These are phyloP conservation scores for Hydrotaea diabolus DNA, from an alignment of 2,888 invertebrate genomes.

Conservation along the genomic window DNA sequence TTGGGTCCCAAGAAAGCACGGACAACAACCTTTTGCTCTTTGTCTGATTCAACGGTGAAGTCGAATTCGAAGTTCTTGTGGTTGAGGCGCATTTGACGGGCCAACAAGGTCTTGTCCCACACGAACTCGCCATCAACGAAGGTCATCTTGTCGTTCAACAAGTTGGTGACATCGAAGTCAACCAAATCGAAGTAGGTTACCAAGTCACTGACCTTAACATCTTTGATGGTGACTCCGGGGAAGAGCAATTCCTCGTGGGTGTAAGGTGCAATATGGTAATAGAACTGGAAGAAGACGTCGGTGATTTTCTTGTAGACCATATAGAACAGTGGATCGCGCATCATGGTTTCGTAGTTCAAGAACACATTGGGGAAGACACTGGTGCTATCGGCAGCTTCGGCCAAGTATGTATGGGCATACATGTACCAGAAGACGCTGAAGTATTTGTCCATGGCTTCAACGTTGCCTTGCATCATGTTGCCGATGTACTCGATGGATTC, in stretches of 20 bases:
- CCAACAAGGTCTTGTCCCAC: constrained; percentile 77
- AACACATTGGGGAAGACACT: constrained; percentile 82
- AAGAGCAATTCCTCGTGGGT: constrained; percentile 83
- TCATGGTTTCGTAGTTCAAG: constrained; percentile 84
- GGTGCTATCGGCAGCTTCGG: constrained; percentile 76
- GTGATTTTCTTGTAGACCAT: constrained; percentile 84
- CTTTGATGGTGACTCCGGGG: constrained; percentile 84
- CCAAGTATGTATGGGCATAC: constrained; percentile 74
- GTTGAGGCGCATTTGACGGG: constrained; percentile 86
- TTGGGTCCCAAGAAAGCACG: constrained; percentile 87
- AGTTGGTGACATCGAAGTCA: constrained; percentile 82
- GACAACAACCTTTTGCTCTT: constrained; percentile 83
- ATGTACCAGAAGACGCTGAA: constrained; percentile 76
- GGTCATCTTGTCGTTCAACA: constrained; percentile 71
- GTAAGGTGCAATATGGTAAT: constrained; percentile 83
- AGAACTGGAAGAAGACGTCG: constrained; percentile 83
- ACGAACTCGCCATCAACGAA: constrained; percentile 77
- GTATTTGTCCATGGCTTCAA: constrained; percentile 73
- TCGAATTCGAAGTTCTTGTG: constrained; percentile 85
- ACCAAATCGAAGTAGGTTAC: constrained; percentile 86
- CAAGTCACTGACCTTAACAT: constrained; percentile 85
- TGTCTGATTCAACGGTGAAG: constrained; percentile 83
- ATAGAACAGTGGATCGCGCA: constrained; percentile 88
- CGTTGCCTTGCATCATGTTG: constrained; percentile 84
- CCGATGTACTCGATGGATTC: constrained; percentile 85